Evolutionary conservation across 1,140 invertebrate genomes (phyloP).

Genomic region (Aradophagus sp.): DNA sequence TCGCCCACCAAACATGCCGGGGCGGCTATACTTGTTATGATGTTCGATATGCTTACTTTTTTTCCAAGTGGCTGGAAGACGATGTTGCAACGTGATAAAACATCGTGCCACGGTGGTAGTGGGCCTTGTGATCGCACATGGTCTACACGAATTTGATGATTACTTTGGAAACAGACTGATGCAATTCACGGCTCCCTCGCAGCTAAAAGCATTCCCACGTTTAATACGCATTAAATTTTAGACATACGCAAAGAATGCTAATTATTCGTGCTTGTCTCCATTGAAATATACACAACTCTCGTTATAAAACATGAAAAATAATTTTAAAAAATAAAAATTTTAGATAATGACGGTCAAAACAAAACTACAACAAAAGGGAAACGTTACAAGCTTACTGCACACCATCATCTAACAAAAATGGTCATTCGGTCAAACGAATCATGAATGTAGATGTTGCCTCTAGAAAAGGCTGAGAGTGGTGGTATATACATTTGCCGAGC

Average conservation of each 20-base stretch:
- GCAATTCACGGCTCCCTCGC: slow-evolving; percentile 39
- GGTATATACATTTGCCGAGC: too few relatives aligned
- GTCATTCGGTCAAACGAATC: too few relatives aligned
- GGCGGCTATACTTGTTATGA: slow-evolving; percentile 67
- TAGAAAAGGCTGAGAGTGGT: too few relatives aligned
- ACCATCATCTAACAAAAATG: too few relatives aligned
- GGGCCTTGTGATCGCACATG: slow-evolving; percentile 15
- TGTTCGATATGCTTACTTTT: slow-evolving; percentile 63
- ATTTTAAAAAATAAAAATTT: slow-evolving; percentile 22
- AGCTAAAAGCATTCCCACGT: slow-evolving; percentile 46
- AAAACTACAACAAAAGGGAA: background rate
- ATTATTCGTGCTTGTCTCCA: slow-evolving; percentile 39
- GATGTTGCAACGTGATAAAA: slow-evolving; percentile 38
- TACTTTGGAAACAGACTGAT: slow-evolving; percentile 47
- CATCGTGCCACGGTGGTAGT: slow-evolving; percentile 5
- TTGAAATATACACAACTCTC: slow-evolving; percentile 36
- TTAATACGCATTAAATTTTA: slow-evolving; percentile 40
- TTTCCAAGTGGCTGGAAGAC: slow-evolving; percentile 58
- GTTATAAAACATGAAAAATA: slow-evolving; percentile 38
- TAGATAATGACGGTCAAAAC: slow-evolving; percentile 20
- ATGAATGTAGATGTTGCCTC: too few relatives aligned
- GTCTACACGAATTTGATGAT: slow-evolving; percentile 38
- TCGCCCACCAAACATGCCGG: slow-evolving; percentile 59
- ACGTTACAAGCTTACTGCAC: too few relatives aligned
- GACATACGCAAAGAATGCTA: slow-evolving; percentile 29